These are phyloP conservation scores for Deroplatys truncata DNA, from an alignment of 2,888 invertebrate genomes.

Conservation along the genomic window DNA sequence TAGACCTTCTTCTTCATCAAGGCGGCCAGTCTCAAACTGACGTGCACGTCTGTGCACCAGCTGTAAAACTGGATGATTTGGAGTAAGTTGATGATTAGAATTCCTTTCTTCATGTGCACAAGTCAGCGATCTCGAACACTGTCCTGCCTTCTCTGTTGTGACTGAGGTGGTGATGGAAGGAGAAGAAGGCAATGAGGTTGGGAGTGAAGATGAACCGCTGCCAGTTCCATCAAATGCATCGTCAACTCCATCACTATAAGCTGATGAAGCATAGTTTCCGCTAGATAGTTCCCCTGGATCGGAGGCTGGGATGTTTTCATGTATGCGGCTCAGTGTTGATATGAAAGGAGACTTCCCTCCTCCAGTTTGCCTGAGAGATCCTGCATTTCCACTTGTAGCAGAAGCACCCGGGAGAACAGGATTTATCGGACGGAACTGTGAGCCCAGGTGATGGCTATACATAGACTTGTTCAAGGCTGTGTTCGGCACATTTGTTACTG, in stretches of 20 bases:
- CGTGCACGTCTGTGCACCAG: slow-evolving; percentile 69
- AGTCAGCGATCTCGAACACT: slow-evolving; percentile 6
- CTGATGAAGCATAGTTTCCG: background rate
- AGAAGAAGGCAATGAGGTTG: slow-evolving; percentile 43
- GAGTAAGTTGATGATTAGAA: background rate
- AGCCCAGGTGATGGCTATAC: slow-evolving; percentile 20
- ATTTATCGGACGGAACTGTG: slow-evolving; percentile 27
- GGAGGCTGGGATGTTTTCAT: slow-evolving; percentile 53
- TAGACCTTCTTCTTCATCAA: slow-evolving; percentile 51
- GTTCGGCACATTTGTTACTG: slow-evolving; percentile 31
- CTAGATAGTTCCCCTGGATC: slow-evolving; percentile 28
- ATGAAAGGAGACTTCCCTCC: slow-evolving; percentile 47
- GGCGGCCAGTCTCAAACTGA: slow-evolving; percentile 66
- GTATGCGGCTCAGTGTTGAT: slow-evolving; percentile 59
- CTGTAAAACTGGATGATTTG: slow-evolving; percentile 45
- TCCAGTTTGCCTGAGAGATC: background rate
- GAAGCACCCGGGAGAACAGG: slow-evolving; percentile 34
- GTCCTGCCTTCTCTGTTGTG: background rate
- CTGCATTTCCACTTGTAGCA: background rate
- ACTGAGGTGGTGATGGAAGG: slow-evolving; percentile 29
- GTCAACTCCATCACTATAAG: slow-evolving; percentile 2
- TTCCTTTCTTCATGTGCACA: slow-evolving; percentile 39
- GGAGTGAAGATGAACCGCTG: slow-evolving; percentile 44
- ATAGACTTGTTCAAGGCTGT: slow-evolving; percentile 25
- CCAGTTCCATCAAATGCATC: background rate